These are phyloP conservation scores for Guaruba guarouba DNA, from an alignment of 2,113 vertebrate genomes.

Conservation along the genomic window DNA sequence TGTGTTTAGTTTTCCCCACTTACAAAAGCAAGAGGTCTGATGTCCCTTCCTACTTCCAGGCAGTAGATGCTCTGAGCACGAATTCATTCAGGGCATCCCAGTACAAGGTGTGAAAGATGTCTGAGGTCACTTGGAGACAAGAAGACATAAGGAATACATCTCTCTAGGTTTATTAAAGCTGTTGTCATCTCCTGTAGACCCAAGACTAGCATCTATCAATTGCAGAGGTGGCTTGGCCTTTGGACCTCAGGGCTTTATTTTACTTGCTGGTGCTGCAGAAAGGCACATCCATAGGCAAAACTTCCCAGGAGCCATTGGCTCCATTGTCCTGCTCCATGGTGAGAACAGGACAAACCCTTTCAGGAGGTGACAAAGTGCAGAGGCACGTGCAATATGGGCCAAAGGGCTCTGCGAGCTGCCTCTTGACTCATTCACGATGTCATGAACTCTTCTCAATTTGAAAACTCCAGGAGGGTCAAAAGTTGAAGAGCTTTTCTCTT, in stretches of 20 bases:
- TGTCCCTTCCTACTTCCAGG: background rate
- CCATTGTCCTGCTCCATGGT: accelerated
- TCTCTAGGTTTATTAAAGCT: background rate
- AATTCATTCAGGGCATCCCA: background rate
- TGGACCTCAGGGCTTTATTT: background rate
- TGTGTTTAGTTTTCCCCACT: background rate
- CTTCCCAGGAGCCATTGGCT: background rate
- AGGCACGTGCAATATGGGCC: background rate
- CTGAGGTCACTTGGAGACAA: background rate
- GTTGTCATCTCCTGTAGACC: accelerated
- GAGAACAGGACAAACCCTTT: background rate
- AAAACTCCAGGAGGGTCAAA: slow-evolving; percentile 27
- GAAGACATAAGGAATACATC: background rate
- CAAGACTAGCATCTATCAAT: background rate
- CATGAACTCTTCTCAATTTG: background rate
- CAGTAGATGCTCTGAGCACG: background rate
- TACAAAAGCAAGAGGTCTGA: background rate
- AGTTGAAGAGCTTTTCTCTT: slow-evolving; percentile 39
- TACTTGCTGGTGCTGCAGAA: accelerated
- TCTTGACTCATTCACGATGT: background rate
- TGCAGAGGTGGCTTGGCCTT: accelerated
- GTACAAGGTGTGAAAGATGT: no score
- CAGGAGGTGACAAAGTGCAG: background rate
- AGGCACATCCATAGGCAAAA: background rate
- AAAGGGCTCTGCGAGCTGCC: background rate